Percentiles rank a stretch among this genome's conserved stretches.
These are phyloP conservation scores for human DNA, from an alignment of 2,113 vertebrate genomes.

Conservation along the genomic window DNA sequence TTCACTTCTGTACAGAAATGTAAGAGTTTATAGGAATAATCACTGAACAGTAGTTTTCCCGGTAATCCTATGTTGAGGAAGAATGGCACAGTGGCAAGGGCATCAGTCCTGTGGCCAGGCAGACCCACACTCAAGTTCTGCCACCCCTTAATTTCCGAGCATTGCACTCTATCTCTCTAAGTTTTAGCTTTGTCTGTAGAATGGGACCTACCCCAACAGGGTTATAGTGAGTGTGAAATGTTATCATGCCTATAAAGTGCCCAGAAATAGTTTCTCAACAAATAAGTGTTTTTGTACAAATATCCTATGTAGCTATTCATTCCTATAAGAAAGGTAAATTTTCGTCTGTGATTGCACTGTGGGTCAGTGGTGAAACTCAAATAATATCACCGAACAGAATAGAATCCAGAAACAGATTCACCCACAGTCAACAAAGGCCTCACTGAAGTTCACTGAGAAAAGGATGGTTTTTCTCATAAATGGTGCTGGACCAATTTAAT, in stretches of 20 bases:
- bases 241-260: neutral
- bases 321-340: neutral
- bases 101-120: fast-evolving
- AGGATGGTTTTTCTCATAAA: neutral
- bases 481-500: neutral
- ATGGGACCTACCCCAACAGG: no score
- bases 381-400: neutral
- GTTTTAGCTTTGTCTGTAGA: neutral
- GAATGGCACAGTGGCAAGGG: fast-evolving
- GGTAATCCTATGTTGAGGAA: fast-evolving
- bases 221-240: no score
- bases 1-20: neutral
- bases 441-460: neutral
- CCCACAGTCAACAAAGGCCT: no score
- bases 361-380: neutral
- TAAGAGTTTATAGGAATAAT: neutral
- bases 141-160: no score
- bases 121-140: neutral
- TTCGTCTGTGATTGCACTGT: no score
- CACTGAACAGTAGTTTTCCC: neutral
- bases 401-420: neutral
- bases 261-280: neutral
- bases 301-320: fast-evolving
- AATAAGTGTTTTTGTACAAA: fast-evolving
- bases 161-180: fast-evolving